Base-by-base conservation (phyloP, 2,797 vertebrate species). In the Yasuhikotakia modesta region DNA sequence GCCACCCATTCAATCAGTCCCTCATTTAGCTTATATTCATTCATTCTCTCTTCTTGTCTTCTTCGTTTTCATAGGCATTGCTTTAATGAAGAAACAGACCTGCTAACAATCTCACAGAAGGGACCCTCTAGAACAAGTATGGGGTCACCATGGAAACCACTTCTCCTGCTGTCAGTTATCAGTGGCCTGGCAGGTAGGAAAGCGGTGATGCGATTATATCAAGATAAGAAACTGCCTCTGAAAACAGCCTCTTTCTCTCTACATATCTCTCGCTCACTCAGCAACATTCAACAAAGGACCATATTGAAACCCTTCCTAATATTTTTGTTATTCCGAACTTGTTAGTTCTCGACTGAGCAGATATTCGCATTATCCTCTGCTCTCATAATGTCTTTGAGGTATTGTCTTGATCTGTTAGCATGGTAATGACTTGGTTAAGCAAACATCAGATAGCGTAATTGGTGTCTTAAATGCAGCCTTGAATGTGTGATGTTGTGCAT, bases 141-240 rank as follows among this genome's bases (percentile, higher is more conserved):
- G 97, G 93, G 91, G 94, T 96, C 92, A 89, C 93, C 93, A 92
- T 96, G 96, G 97, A 96, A 94, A 96, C 90, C 94, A 80, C 88
- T 96, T 89, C 91, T 97, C 75, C 86, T 96, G 88, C 91, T 98
- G 88, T 96, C 95, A 87, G 83, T 96, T 90, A 92, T 94, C 87
- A 93, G 91, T 84, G 93, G 90, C 92, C 92, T 98, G 93, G 95
- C 96, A 96, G 96, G 97, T 98, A 96, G 90, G 90, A 79, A 70
- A 87, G 81, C 70, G 43, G 64, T 69, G 69, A 53, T 70, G 61
- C 58, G 8, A 50, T 65, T 78, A 78, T 78, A 71, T 71, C 68
- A 65, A 78, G 68, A 78, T 78, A 70, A 70, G 16, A 66, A 79
- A 30, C 67, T 43, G 76, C 27, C 46, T 70, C 16, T 78, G 45